Evolutionary conservation across 2,113 vertebrate species (phyloP), one percentile per base, ranked within the genome.

Genomic region (Ophthalmolycus amberensis): DNA sequence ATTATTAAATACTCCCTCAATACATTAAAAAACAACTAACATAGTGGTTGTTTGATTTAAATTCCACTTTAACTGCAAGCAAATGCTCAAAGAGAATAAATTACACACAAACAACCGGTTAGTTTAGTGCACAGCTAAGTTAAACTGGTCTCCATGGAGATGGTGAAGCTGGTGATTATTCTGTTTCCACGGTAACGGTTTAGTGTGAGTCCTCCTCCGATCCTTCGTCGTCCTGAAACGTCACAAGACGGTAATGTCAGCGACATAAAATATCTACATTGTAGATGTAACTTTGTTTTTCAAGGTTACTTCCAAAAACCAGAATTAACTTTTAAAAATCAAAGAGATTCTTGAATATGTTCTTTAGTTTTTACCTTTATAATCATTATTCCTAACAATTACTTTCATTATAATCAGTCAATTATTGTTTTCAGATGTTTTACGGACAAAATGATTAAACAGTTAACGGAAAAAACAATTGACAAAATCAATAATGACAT

Each of bases 141-240:
- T 16, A 40, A 79, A 56, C 14, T 27, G 40, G 46, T 91, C 62
- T 58, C 58, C 42, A 75, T 87, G 87, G 73, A 81, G 76, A 85
- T 9, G 20, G 4, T 60, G 73, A 73, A 72, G 79, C 71, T 66
- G 50, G 3, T 48, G 68, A 37, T 56, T 69, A 79, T 71, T 63
- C 58, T 34, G 71, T 85, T 91, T 88, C 73, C 83, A 82, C 32
- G 75, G 64, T 46, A 56, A 83, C 48, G 0, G 29, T 83, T 91
- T 72, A 94, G 83, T 71, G 89, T 59, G 78, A 94, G 75, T 93
- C 90, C 25, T 94, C 93, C 46, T 94, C 92, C 2, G 93, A 94
- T 84, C 84, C 88, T 14, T 78, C 92, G 0, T 88, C 91, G 77
- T 94, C 94, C 95, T 95, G 64, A 80, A 90, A 93, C 37, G 16